Conservation (phyloP, 2,113 vertebrate species). For the Anolis sagrei region DNA sequence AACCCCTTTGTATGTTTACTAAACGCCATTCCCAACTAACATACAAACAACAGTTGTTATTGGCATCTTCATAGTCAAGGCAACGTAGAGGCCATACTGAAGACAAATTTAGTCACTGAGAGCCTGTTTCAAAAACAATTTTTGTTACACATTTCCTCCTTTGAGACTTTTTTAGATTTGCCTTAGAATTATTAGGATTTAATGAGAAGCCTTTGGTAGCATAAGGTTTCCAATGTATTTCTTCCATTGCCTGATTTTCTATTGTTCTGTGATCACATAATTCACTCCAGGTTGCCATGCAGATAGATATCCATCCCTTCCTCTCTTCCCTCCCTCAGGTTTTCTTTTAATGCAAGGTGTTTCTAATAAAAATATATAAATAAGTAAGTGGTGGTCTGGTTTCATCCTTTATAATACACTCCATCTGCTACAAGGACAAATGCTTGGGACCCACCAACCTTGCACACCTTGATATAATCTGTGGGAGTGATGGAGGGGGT, state of each 20-base stretch:
- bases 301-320: not conserved
- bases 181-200: not conserved
- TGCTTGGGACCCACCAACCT: not conserved
- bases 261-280: not conserved
- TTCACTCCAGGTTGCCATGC: not conserved
- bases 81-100: too few relatives aligned
- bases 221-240: not conserved
- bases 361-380: slow-evolving; percentile 30
- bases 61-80: too few relatives aligned
- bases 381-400: slow-evolving; percentile 7
- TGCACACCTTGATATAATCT: slow-evolving; percentile 21
- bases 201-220: not conserved
- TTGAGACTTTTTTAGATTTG: not conserved
- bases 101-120: too few relatives aligned
- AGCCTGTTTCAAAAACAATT: too few relatives aligned
- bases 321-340: not conserved
- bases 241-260: not conserved
- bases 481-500: not conserved
- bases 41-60: too few relatives aligned
- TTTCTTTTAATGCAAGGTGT: slow-evolving; percentile 1
- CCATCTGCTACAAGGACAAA: not conserved
- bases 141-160: not conserved
- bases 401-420: slow-evolving; percentile 3
- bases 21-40: not conserved
- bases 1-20: not conserved